A percentile compares a stretch with the other conserved stretches of the same genome.
Conservation (phyloP, 2,888 invertebrate genomes). For the Epiblema foenella region DNA sequence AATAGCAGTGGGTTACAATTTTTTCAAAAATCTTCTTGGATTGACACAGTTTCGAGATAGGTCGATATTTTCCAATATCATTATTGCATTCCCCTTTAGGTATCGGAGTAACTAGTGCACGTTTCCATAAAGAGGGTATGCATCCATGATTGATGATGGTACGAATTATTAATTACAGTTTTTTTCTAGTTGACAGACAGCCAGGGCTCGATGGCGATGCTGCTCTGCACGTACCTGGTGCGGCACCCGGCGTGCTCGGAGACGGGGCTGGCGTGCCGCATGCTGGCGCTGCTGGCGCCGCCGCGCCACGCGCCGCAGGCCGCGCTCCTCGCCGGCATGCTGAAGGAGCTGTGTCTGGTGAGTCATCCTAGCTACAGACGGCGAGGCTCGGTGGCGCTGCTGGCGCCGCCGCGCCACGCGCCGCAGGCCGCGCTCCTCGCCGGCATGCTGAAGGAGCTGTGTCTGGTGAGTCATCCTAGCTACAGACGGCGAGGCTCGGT, state of each 20-base stretch:
- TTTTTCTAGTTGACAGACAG: slow-evolving; percentile 68
- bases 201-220: slow-evolving; percentile 74
- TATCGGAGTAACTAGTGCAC: no score
- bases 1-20: no score
- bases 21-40: no score
- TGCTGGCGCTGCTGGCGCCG: slow-evolving; percentile 75
- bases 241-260: slow-evolving; percentile 63
- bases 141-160: no score
- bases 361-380: slow-evolving; percentile 40
- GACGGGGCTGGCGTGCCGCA: slow-evolving; percentile 69
- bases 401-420: slow-evolving; percentile 72
- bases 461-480: slow-evolving; percentile 54
- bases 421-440: slow-evolving; percentile 66
- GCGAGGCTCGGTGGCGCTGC: slow-evolving; percentile 52
- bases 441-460: slow-evolving; percentile 62
- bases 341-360: slow-evolving; percentile 64
- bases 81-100: no score
- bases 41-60: no score
- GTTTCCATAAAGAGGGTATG: no score
- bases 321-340: slow-evolving; percentile 62
- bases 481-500: background rate
- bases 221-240: slow-evolving; percentile 65
- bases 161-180: no score
- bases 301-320: slow-evolving; percentile 70
- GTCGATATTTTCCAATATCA: no score